Evolutionary conservation across 1,140 invertebrate species (phyloP).

Genomic region (Zaprionus taronus): DNA sequence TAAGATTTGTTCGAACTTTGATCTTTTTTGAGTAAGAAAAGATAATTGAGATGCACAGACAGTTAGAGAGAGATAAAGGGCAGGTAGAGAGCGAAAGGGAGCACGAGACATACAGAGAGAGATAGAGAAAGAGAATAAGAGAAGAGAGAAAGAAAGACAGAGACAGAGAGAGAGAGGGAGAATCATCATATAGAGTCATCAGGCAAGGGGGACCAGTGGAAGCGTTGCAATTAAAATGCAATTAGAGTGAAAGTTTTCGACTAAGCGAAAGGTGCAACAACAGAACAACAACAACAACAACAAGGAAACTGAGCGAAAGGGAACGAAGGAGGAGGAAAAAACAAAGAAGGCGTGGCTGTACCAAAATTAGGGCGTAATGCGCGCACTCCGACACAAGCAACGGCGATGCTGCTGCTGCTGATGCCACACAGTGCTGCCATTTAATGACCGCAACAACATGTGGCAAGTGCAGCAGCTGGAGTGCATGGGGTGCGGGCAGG

Average conservation of each 20-base stretch:
- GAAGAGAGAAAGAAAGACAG: not conserved
- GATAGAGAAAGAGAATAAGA: not conserved
- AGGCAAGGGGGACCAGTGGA: conserved; percentile 12
- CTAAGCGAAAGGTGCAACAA: conserved; percentile 15
- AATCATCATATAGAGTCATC: conserved; percentile 16
- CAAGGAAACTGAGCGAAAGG: not conserved
- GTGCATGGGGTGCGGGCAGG: too few relatives aligned
- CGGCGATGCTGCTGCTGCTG: not conserved
- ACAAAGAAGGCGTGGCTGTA: conserved; percentile 15
- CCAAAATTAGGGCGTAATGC: conserved; percentile 28
- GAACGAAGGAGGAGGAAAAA: not conserved
- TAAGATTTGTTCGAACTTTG: not conserved
- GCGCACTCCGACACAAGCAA: conserved; percentile 4
- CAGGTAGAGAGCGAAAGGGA: too few relatives aligned
- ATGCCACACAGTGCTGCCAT: conserved; percentile 9
- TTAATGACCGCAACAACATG: conserved; percentile 23
- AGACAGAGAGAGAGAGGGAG: not conserved
- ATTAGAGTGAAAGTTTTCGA: conserved; percentile 58
- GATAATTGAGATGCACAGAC: not conserved
- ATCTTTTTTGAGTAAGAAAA: not conserved
- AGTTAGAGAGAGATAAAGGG: not conserved
- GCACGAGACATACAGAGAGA: too few relatives aligned
- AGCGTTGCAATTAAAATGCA: conserved; percentile 73
- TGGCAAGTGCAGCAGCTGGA: conserved; percentile 5
- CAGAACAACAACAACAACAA: conserved; percentile 7